Percentiles rank a stretch among this genome's conserved stretches.
phyloP scores from a whole-genome alignment of 2,888 invertebrate genomes.

The Harmothoe impar region DNA sequence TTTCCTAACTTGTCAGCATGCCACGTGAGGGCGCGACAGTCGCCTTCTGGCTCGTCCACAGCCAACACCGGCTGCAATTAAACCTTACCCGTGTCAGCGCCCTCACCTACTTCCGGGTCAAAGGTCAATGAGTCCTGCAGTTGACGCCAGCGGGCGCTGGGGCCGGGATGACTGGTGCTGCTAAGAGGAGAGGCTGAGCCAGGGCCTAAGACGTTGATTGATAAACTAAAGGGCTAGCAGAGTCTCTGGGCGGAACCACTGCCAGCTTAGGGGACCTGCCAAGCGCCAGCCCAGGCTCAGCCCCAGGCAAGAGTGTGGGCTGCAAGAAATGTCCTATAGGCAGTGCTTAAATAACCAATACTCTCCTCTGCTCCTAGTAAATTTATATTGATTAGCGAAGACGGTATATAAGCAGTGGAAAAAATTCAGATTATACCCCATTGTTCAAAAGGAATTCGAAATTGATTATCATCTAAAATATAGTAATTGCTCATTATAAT shows the following conservation, averaged over 20 bases:
- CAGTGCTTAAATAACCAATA: too few species aligned
- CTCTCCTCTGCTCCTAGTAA: too few species aligned
- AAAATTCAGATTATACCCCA: too few species aligned
- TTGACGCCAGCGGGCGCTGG: not conserved
- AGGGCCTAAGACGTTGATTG: conserved; percentile 22
- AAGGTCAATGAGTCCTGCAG: not conserved
- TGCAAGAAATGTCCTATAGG: not conserved
- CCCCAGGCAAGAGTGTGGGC: not conserved
- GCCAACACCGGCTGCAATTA: conserved; percentile 16
- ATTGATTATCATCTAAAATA: too few species aligned
- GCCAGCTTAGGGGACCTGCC: too few species aligned
- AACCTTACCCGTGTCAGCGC: not conserved
- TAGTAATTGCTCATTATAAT: too few species aligned
- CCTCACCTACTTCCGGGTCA: conserved; percentile 14
- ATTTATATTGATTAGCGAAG: too few species aligned
- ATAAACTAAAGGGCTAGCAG: not conserved
- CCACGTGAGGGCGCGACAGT: not conserved
- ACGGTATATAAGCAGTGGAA: too few species aligned
- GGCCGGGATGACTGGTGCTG: not conserved
- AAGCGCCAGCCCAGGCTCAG: not conserved
- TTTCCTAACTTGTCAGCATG: conserved; percentile 1
- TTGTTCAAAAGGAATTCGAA: too few species aligned
- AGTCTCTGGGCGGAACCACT: not conserved
- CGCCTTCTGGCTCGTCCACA: not conserved
- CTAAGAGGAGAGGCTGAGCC: not conserved